Conservation (phyloP, 2,113 vertebrate species). For the Melanostigma gelatinosum region DNA sequence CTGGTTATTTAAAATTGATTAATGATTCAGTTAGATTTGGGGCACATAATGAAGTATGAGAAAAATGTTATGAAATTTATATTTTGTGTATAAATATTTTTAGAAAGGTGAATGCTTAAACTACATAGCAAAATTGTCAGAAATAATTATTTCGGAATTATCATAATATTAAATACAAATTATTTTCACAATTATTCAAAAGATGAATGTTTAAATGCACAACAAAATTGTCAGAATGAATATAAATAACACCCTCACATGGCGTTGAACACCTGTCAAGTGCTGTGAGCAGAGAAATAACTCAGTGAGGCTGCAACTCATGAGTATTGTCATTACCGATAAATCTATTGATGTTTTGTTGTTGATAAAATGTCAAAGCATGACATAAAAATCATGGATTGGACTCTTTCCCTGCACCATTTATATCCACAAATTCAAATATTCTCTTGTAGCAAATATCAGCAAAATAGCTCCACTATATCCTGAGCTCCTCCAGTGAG, state of each 20-base stretch:
- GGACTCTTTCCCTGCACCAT: background rate
- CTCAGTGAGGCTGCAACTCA: background rate
- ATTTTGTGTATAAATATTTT: background rate
- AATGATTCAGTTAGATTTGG: background rate
- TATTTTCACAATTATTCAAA: background rate
- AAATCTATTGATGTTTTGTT: background rate
- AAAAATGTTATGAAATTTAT: background rate
- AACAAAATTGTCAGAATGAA: background rate
- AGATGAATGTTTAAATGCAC: background rate
- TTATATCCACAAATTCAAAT: background rate
- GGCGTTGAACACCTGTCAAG: background rate
- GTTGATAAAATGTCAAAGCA: background rate
- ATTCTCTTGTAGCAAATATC: slow-evolving; percentile 7
- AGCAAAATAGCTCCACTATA: background rate
- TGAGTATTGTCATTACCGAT: background rate
- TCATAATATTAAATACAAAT: background rate
- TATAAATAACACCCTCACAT: background rate
- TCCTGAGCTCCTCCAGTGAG: slow-evolving; percentile 22
- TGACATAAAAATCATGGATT: background rate
- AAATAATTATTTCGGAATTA: background rate
- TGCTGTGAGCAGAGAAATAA: background rate
- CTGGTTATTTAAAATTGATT: background rate
- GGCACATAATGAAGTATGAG: background rate
- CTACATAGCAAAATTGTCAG: background rate
- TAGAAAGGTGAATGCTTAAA: background rate